Percentiles rank a stretch among this genome's conserved stretches.
Evolutionary conservation across 2,113 vertebrate genomes (phyloP).

Genomic region (Psammodynastes pulverulentus): DNA sequence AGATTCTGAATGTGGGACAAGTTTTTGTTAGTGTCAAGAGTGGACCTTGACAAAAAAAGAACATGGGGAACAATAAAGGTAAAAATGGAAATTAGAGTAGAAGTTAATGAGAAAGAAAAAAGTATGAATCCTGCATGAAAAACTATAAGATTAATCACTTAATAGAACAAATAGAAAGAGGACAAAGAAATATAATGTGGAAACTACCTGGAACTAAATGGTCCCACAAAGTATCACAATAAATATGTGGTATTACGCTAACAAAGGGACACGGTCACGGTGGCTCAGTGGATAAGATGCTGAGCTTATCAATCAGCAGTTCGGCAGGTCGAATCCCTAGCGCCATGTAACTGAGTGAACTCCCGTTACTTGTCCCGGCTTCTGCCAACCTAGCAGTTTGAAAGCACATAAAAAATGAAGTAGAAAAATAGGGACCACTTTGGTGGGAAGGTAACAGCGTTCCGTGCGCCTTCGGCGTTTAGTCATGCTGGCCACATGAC

Average conservation of each 20-base stretch:
- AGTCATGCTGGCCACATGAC: no score
- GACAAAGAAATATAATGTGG: not conserved
- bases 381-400: no score
- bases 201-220: not conserved
- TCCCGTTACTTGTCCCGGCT: no score
- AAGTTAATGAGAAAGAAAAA: not conserved
- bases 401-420: no score
- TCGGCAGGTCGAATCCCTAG: no score
- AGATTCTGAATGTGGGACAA: not conserved
- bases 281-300: no score
- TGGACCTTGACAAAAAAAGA: not conserved
- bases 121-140: not conserved
- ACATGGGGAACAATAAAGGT: not conserved
- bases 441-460: no score
- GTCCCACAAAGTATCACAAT: not conserved
- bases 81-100: not conserved
- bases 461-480: no score
- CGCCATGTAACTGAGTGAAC: no score
- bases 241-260: not conserved
- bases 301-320: no score
- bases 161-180: not conserved
- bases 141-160: not conserved
- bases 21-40: not conserved
- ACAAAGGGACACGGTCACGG: no score
- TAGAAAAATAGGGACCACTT: no score